These are phyloP conservation scores for Zapornia atra DNA, from an alignment of 2,113 vertebrate genomes.

Conservation along the genomic window DNA sequence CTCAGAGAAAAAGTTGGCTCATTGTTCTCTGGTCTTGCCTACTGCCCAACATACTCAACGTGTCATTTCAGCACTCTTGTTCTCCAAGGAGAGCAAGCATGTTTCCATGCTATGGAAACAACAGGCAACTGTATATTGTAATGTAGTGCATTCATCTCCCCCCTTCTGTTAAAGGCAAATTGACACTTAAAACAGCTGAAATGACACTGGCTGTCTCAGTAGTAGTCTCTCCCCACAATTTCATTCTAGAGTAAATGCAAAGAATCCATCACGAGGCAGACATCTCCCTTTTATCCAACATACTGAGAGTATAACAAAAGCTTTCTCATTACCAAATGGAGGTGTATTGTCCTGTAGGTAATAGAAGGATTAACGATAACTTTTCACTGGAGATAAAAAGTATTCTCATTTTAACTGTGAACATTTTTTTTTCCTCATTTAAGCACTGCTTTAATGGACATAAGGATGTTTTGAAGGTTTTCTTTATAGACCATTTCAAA, in stretches of 20 bases:
- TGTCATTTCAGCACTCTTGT: neutral
- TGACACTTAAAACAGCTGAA: neutral
- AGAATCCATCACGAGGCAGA: neutral
- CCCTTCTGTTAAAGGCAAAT: neutral
- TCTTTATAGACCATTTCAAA: neutral
- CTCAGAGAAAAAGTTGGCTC: neutral
- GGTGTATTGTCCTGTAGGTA: neutral
- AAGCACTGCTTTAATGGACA: neutral
- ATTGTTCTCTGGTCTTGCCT: neutral
- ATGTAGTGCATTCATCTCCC: neutral
- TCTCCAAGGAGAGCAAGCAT: too few relatives aligned
- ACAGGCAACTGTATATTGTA: neutral
- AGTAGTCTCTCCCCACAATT: neutral
- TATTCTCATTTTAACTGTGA: neutral
- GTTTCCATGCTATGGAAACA: neutral
- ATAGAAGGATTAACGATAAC: neutral
- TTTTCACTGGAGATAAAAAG: neutral
- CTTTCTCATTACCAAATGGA: neutral
- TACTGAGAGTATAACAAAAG: neutral
- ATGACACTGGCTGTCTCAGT: neutral
- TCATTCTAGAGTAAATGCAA: neutral
- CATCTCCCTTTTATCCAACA: neutral
- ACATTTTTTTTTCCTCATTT: neutral
- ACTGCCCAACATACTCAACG: neutral
- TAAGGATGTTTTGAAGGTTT: neutral